Evolutionary conservation across 2,113 vertebrate genomes (phyloP).

Genomic region (Gasterosteus aculeatus): DNA sequence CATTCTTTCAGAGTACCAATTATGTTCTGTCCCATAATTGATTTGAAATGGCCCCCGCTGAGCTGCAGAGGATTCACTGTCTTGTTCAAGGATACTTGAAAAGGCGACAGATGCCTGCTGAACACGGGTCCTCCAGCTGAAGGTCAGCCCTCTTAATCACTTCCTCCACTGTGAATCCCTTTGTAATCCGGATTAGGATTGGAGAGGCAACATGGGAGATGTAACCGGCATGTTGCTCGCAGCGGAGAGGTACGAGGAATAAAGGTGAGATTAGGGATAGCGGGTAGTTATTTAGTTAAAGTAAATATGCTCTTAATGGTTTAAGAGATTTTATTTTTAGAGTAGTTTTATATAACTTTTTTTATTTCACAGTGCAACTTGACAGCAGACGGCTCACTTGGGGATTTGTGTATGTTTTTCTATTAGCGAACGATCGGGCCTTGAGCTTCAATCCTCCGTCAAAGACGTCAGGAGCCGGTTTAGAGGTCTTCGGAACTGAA

Average conservation of each 20-base stretch:
- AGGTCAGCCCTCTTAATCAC: slow-evolving; percentile 57
- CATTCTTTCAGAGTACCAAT: slow-evolving; percentile 17
- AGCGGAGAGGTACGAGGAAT: slow-evolving; percentile 10
- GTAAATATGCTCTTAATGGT: neutral
- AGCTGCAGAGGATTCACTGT: slow-evolving; percentile 25
- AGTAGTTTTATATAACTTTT: neutral
- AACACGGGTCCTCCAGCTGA: slow-evolving; percentile 33
- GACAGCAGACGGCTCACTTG: too few species aligned
- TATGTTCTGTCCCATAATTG: slow-evolving; percentile 10
- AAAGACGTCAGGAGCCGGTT: too few species aligned
- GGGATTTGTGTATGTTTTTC: neutral
- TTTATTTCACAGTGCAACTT: neutral
- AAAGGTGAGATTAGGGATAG: neutral
- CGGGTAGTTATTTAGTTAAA: neutral
- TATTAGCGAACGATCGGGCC: neutral
- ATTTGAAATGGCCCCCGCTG: neutral
- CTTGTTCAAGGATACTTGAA: slow-evolving; percentile 13
- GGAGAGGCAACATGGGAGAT: slow-evolving; percentile 42
- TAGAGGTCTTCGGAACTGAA: too few species aligned
- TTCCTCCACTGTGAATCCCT: slow-evolving; percentile 39
- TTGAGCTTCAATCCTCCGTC: neutral
- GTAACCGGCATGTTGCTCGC: slow-evolving; percentile 18
- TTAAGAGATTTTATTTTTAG: neutral
- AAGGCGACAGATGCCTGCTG: slow-evolving; percentile 18
- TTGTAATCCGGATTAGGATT: slow-evolving; percentile 46